phyloP scores from a whole-genome alignment of 2,113 vertebrate species.

The Nyctibius bracteatus region DNA sequence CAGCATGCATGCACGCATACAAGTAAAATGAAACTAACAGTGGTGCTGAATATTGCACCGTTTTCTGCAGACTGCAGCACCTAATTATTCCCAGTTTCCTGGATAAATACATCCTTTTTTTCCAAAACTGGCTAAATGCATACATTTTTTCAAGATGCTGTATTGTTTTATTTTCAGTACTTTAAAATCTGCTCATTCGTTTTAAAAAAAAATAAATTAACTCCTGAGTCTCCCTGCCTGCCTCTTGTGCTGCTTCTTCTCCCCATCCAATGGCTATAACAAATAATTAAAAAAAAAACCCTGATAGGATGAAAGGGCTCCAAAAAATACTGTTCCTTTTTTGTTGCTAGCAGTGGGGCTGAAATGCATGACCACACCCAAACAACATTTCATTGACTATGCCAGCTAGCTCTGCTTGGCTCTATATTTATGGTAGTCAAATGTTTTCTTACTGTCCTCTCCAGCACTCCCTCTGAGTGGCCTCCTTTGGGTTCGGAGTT shows the following conservation, averaged over 20 bases:
- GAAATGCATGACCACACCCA: background rate
- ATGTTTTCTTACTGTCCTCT: background rate
- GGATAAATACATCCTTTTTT: background rate
- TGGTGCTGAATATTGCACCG: background rate
- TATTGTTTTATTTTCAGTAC: background rate
- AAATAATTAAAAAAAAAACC: too few relatives aligned
- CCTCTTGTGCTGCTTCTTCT: background rate
- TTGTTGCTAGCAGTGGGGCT: background rate
- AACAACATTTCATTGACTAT: background rate
- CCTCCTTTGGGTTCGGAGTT: background rate
- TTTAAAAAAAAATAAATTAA: background rate
- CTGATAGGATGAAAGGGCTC: background rate
- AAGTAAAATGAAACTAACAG: background rate
- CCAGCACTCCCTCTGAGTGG: background rate
- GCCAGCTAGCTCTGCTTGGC: background rate
- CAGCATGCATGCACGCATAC: too few relatives aligned
- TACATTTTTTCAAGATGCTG: background rate
- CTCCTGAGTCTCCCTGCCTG: background rate
- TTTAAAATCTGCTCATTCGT: background rate
- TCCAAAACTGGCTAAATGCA: background rate
- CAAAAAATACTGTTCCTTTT: background rate
- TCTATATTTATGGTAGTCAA: background rate
- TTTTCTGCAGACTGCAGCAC: background rate
- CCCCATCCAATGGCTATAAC: background rate
- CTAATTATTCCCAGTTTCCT: background rate